phyloP scores from a whole-genome alignment of 2,797 vertebrate species.

The Taenioides sp. region DNA sequence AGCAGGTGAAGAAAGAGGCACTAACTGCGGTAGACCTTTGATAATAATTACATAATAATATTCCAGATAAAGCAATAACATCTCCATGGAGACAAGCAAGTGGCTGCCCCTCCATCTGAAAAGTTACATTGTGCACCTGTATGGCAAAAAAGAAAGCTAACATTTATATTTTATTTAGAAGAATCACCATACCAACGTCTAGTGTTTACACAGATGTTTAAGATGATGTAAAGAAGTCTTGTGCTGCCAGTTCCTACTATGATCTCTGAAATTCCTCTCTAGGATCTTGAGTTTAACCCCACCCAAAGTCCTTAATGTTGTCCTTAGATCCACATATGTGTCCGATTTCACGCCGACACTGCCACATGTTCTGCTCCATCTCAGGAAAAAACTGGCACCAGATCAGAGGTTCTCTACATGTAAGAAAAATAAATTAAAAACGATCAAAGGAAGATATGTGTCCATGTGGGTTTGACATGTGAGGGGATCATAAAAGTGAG shows the following conservation, averaged over 20 bases:
- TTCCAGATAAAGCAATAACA: no score
- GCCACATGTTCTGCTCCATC: constrained; percentile 8
- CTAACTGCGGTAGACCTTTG: not conserved
- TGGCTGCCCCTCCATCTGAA: no score
- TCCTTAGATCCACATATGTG: constrained; percentile 3
- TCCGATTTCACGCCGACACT: constrained; percentile 4
- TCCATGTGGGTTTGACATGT: not conserved
- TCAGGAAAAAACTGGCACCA: not conserved
- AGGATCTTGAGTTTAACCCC: not conserved
- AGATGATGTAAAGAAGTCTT: not conserved
- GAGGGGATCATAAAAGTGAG: not conserved
- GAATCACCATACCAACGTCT: no score
- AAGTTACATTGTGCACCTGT: no score
- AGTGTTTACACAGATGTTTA: not conserved
- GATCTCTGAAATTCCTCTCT: not conserved
- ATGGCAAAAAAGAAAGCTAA: no score
- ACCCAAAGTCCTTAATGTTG: not conserved
- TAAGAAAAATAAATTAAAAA: not conserved
- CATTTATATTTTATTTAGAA: no score
- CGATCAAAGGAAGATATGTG: not conserved
- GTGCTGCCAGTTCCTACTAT: not conserved
- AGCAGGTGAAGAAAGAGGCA: not conserved
- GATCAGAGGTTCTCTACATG: not conserved
- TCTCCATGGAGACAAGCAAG: no score
- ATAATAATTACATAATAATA: not conserved